Evolutionary conservation across 2,888 invertebrate genomes (phyloP), one percentile per base, ranked within the genome.

Genomic region (Hipparchia semele): DNA sequence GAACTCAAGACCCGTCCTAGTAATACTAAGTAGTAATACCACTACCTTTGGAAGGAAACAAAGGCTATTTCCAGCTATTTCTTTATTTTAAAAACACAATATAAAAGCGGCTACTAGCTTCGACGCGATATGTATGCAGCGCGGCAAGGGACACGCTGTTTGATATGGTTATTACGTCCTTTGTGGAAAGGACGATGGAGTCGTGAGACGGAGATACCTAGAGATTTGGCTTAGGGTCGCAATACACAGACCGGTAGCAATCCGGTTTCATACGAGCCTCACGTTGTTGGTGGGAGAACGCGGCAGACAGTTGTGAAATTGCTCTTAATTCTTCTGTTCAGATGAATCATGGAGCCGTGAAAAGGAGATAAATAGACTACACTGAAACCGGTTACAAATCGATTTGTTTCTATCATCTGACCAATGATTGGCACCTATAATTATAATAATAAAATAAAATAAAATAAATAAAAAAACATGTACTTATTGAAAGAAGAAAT

Each of bases 81-180:
- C 89, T 92, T 87, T 86, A 87, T 85, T 90, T 90, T 90, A 87
- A 49, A 89, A 90, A 90, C 86, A 88, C 86, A 86, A 91, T 87
- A 89, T 87, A 89, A 87, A 86, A 83, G 85, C 84, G 84, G 83
- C 84, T 82, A 80, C 79, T 76, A 81, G 81, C 79, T 82, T 79
- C 83, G 80, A 82, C 80, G 80, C 88, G 84, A 90, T 93, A 91
- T 91, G 93, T 93, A 93, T 94, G 93, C 93, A 86, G 83, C 87
- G 82, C 90, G 86, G 89, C 88, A 87, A 91, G 89, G 92, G 91
- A 92, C 90, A 90, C 89, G 88, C 89, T 86, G 90, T 92, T 93
- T 93, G 92, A 94, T 93, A 93, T 94, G 94, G 93, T 92, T 93
- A 93, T 94, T 91, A 94, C 90, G 87, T 90, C 88, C 90, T 93